phyloP scores from a whole-genome alignment of 2,888 invertebrate genomes.

The Amphipyra berbera region DNA sequence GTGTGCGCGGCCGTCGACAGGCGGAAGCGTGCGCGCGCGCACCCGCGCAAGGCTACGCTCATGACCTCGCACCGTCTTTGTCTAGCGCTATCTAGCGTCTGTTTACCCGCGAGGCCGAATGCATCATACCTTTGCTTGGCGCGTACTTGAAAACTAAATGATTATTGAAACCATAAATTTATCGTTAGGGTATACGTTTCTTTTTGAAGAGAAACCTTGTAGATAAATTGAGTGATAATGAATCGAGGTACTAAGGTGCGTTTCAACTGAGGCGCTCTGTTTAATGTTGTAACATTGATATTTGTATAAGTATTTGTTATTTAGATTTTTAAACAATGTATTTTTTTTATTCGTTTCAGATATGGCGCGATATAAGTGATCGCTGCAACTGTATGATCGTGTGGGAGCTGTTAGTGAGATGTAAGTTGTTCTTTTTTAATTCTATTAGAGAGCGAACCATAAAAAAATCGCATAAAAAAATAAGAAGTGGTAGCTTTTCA shows the following conservation, averaged over 20 bases:
- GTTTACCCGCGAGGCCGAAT: slow-evolving; percentile 88
- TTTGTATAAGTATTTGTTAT: slow-evolving; percentile 24
- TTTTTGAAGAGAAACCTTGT: slow-evolving; percentile 73
- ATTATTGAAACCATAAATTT: slow-evolving; percentile 79
- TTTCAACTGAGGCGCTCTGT: slow-evolving; percentile 37
- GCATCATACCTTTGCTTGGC: slow-evolving; percentile 85
- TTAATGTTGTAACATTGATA: slow-evolving; percentile 39
- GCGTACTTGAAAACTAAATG: slow-evolving; percentile 79
- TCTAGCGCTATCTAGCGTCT: slow-evolving; percentile 89
- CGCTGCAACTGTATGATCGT: slow-evolving; percentile 59
- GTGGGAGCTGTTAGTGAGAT: slow-evolving; percentile 74
- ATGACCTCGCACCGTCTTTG: slow-evolving; percentile 89
- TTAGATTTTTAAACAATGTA: slow-evolving; percentile 18
- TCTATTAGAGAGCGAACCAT: too few relatives aligned
- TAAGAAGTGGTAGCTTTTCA: background rate
- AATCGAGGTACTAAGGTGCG: slow-evolving; percentile 59
- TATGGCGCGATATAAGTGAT: slow-evolving; percentile 79
- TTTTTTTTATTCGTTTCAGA: slow-evolving; percentile 70
- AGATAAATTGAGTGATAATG: slow-evolving; percentile 74
- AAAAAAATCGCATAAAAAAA: background rate
- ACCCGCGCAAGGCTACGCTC: slow-evolving; percentile 89
- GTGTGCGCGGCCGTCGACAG: slow-evolving; percentile 77
- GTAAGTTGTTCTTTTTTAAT: slow-evolving; percentile 68
- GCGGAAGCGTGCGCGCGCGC: slow-evolving; percentile 86
- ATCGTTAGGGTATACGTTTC: slow-evolving; percentile 69